Base-by-base conservation (phyloP, 2,888 invertebrate species). In the Andrena marginata region DNA sequence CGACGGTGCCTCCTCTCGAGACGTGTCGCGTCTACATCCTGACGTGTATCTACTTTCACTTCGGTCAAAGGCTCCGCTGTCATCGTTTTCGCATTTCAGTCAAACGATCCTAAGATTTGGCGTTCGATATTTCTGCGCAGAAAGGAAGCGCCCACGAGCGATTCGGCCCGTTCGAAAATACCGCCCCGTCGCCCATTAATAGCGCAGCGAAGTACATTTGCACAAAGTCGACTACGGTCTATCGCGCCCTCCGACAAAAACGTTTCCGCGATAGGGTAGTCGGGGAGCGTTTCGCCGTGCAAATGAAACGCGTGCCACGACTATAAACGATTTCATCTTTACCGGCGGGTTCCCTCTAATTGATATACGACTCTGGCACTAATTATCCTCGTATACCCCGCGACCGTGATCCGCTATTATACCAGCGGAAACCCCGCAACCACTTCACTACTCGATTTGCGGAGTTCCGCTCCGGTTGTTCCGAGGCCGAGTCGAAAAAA, bases 1-100 rank as follows among this genome's bases (percentile, higher is more conserved):
- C 29, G 76, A 64, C 60, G 67, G 65, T 77, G 65, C 23, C 26
- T 72, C 56, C 51, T 70, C 70, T 80, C 69, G 29, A 26, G 84
- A 78, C 82, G 77, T 83, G 49, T 60, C 29, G 59, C 54, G 63
- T 48, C 48, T 31, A 51, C 42, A 26, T 42, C 48, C 7, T 13
- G 5, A 31, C 31, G 1, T 16, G 23, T 35, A 51, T 29, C 70
- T 60, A 35, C 33, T 16, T 69, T 23, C 20, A 10, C n/a, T 2
- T 5, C 5, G 10, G 20, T 26, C 1, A 29, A 10, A 2, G 7
- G 16, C 54, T 20, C 3, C 54, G 54, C 20, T n/a, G n/a, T 48
- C 16, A 29, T 26, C n/a, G 7, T 13, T 16, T 16, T 59, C 13
- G 1, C 8, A 48, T 20, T 8, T 48, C 8, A 7, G 1, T 51